Conservation (phyloP, 2,113 vertebrate genomes). For the Sclerurus mexicanus region DNA sequence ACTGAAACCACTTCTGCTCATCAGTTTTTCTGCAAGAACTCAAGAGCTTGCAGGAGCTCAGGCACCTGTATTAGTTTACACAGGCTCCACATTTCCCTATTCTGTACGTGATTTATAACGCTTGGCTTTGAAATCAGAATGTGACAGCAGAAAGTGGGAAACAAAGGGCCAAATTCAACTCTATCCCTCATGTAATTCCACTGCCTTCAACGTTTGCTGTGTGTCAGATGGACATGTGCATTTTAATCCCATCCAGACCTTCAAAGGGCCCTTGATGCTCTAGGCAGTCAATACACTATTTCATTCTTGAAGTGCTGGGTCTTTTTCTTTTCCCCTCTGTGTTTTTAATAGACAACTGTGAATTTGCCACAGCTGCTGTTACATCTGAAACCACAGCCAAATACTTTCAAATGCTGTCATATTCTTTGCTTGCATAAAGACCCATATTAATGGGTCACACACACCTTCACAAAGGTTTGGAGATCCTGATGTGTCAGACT, state of each 20-base stretch:
- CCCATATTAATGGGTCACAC: neutral
- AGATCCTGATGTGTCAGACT: neutral
- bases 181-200: neutral
- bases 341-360: neutral
- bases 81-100: neutral
- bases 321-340: neutral
- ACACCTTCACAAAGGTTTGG: neutral
- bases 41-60: neutral
- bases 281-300: neutral
- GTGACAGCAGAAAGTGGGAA: neutral
- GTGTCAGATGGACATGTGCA: neutral
- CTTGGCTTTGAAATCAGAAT: neutral
- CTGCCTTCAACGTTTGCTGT: neutral
- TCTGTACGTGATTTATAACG: neutral
- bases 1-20: neutral
- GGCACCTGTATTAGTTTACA: neutral
- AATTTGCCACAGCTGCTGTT: neutral
- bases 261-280: neutral
- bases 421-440: neutral
- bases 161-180: neutral
- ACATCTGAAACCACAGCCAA: neutral
- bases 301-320: neutral
- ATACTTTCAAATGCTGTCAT: neutral
- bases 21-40: neutral
- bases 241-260: neutral